Conservation (phyloP, 1,140 invertebrate species). For the Scaptomyza pallida region DNA sequence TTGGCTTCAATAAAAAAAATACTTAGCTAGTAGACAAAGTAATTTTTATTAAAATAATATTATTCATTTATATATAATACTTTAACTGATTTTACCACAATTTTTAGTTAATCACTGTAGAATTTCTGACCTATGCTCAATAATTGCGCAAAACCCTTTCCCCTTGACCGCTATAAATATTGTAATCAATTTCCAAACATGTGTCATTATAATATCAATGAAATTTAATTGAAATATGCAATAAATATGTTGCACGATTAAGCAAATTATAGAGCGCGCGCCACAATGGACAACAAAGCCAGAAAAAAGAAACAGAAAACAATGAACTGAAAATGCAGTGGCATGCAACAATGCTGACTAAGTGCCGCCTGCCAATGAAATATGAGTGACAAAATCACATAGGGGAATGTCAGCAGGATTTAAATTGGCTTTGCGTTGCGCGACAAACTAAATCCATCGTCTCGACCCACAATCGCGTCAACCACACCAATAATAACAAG, state of each 20-base stretch:
- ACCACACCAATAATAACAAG: conserved; percentile 18
- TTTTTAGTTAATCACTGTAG: background rate
- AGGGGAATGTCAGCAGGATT: conserved; percentile 27
- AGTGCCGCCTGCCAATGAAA: conserved; percentile 46
- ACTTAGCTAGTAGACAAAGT: background rate
- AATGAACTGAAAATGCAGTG: background rate
- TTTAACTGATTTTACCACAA: background rate
- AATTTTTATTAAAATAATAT: background rate
- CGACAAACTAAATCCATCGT: conserved; percentile 28
- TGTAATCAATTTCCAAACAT: background rate
- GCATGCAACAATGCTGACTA: conserved; percentile 24
- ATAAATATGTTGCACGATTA: conserved; percentile 17
- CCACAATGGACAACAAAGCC: background rate
- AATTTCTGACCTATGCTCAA: background rate
- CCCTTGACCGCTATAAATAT: background rate
- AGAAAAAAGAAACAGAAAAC: background rate
- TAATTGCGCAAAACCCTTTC: background rate
- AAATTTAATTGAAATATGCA: conserved; percentile 7
- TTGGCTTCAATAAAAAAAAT: conserved; percentile 1
- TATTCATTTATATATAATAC: background rate
- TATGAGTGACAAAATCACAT: conserved; percentile 52
- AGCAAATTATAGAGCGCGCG: conserved; percentile 4
- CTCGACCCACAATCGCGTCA: conserved; percentile 29
- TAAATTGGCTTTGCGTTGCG: background rate
- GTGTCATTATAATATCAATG: background rate